Percentiles rank a stretch among this genome's conserved stretches.
Conservation (phyloP, 1,140 invertebrate species). For the Brachionus angularis region DNA sequence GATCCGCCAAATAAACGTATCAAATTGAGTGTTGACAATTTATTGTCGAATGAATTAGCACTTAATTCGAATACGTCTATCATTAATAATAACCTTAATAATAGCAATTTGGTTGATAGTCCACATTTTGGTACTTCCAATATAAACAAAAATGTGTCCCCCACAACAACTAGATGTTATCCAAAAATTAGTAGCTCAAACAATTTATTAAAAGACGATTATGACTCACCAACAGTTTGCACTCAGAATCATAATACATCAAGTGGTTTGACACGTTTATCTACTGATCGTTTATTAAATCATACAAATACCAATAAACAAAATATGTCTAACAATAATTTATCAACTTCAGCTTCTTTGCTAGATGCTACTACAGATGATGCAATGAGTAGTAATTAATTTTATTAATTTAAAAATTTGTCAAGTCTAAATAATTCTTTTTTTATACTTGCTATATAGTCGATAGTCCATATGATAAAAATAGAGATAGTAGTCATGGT, state of each 20-base stretch:
- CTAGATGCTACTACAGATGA: conserved; percentile 29
- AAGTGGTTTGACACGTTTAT: conserved; percentile 27
- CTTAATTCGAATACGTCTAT: conserved; percentile 20
- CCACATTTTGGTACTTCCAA: no score
- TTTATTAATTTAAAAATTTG: no score
- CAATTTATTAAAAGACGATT: neutral
- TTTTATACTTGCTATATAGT: neutral
- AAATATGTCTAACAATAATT: conserved; percentile 34
- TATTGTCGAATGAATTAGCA: conserved; percentile 39
- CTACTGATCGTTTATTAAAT: conserved; percentile 16
- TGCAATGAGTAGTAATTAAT: conserved; percentile 24
- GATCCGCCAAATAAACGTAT: conserved; percentile 44
- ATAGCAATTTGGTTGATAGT: conserved; percentile 1
- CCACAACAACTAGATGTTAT: neutral
- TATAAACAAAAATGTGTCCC: conserved; percentile 5
- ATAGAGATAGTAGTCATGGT: neutral
- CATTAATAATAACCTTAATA: conserved; percentile 1
- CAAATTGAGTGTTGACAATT: conserved; percentile 41
- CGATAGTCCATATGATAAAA: conserved; percentile 12
- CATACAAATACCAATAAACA: no score
- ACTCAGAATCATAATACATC: neutral
- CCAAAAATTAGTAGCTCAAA: neutral
- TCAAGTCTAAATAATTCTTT: no score
- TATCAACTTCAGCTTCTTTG: conserved; percentile 37
- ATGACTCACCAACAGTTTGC: conserved; percentile 37